Evolutionary conservation across 2,888 invertebrate species (phyloP).

Genomic region (Aphrophora alni): DNA sequence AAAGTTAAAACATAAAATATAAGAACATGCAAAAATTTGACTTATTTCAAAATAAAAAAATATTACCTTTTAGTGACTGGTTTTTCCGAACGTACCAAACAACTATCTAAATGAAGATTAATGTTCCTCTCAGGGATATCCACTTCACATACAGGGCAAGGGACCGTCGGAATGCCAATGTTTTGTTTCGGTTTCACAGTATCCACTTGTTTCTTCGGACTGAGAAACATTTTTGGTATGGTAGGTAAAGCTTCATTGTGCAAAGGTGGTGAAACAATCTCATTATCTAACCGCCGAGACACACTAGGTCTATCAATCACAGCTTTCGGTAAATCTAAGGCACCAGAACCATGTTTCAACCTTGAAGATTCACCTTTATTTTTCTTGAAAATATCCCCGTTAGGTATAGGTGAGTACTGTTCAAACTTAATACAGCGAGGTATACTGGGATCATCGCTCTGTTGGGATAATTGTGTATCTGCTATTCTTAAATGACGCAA

Average conservation of each 20-base stretch:
- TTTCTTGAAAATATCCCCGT: neutral
- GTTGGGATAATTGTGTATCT: neutral
- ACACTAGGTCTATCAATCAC: neutral
- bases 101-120: conserved; percentile 58
- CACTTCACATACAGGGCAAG: conserved; percentile 61
- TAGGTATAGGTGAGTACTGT: neutral
- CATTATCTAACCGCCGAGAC: neutral
- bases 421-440: neutral
- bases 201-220: neutral
- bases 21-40: too few species aligned
- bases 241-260: neutral
- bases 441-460: neutral
- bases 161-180: conserved; percentile 25
- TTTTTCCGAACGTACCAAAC: neutral
- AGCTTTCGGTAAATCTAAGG: neutral
- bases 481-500: conserved; percentile 51
- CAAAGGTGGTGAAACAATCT: neutral
- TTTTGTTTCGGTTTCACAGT: neutral
- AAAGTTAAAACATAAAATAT: too few species aligned
- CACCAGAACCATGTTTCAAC: neutral
- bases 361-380: neutral
- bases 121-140: conserved; percentile 57
- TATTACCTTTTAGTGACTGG: neutral
- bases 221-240: conserved; percentile 25
- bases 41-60: too few species aligned